These are phyloP conservation scores for Cololabis saira DNA, from an alignment of 2,113 vertebrate species.

Conservation along the genomic window DNA sequence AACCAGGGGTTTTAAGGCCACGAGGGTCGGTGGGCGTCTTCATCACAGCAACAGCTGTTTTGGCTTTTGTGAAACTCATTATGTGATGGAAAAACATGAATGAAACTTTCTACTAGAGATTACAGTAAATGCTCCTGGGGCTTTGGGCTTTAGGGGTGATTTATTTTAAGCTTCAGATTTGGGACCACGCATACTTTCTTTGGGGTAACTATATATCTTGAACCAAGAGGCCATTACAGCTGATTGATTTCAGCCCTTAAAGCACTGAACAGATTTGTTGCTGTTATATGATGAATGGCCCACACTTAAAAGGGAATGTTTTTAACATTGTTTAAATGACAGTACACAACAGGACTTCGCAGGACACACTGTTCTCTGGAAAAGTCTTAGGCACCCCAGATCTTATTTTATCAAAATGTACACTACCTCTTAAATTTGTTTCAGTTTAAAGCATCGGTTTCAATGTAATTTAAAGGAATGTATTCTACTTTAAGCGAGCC, in stretches of 20 bases:
- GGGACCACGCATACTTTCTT: neutral
- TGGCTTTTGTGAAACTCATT: constrained; percentile 32
- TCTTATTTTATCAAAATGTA: too few relatives aligned
- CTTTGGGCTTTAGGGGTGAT: neutral
- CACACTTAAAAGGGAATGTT: neutral
- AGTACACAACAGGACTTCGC: too few relatives aligned
- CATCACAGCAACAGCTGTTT: constrained; percentile 59
- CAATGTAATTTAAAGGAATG: too few relatives aligned
- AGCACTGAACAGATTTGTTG: too few relatives aligned
- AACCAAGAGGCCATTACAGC: neutral
- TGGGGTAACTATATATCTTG: neutral
- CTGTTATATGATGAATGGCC: neutral
- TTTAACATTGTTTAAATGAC: too few relatives aligned
- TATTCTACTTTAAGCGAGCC: too few relatives aligned
- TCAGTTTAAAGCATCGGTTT: too few relatives aligned
- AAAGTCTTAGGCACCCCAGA: too few relatives aligned
- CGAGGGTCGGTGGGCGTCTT: constrained; percentile 43
- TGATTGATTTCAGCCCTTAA: too few relatives aligned
- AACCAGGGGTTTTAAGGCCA: constrained; percentile 5
- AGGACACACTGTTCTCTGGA: too few relatives aligned
- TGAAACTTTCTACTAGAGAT: constrained; percentile 24
- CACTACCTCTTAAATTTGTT: too few relatives aligned
- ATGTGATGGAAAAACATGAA: constrained; percentile 42
- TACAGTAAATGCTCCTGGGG: constrained; percentile 2
- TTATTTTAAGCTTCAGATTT: constrained; percentile 12